These are phyloP conservation scores for Stenchaetothrips biformis DNA, from an alignment of 2,888 invertebrate species.

Conservation along the genomic window DNA sequence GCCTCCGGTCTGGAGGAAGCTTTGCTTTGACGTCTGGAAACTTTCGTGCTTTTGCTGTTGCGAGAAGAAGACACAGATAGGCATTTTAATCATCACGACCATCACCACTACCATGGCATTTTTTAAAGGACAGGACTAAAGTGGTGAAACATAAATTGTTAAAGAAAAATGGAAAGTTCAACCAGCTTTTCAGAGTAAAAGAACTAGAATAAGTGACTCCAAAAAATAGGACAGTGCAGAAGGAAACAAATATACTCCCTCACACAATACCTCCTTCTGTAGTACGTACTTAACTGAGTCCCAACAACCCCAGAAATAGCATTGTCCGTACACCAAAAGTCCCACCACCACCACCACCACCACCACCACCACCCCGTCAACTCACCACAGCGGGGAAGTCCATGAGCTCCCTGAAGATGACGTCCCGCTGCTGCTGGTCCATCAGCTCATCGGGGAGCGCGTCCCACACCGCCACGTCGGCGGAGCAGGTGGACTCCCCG, in stretches of 20 bases:
- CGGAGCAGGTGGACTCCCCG: constrained; percentile 77
- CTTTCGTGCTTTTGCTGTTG: constrained; percentile 17
- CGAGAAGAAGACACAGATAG: not conserved
- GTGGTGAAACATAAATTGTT: not conserved
- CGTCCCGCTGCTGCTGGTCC: constrained; percentile 6
- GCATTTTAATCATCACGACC: not conserved
- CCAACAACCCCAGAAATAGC: too few species aligned
- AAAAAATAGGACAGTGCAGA: not conserved
- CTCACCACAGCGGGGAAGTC: constrained; percentile 17
- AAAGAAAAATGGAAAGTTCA: not conserved
- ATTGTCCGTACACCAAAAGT: not conserved
- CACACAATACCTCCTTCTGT: not conserved
- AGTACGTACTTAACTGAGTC: too few species aligned
- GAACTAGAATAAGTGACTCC: not conserved
- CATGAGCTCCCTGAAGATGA: constrained; percentile 8
- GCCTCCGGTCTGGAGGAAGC: not conserved
- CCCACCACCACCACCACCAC: too few species aligned
- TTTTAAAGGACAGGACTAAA: not conserved
- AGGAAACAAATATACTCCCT: not conserved
- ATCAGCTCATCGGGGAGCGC: constrained; percentile 46
- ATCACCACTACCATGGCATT: not conserved
- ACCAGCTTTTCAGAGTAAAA: not conserved
- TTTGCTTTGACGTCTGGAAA: constrained; percentile 11
- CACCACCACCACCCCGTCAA: too few species aligned
- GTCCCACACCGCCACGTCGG: constrained; percentile 69